Conservation (phyloP, 1,140 invertebrate genomes). For the Bombus terrestris region DNA sequence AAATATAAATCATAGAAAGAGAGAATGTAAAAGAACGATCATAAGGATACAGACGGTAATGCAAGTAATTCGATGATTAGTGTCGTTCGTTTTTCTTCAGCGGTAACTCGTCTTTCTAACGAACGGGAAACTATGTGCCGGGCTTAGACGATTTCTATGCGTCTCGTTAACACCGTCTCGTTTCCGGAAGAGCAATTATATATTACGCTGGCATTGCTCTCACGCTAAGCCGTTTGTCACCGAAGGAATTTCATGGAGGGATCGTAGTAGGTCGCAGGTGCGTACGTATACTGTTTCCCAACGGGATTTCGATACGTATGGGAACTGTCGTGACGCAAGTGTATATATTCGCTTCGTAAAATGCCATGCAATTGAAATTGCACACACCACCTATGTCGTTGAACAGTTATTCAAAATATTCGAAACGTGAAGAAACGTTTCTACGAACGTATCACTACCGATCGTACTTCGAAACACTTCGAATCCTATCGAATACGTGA, state of each 20-base stretch:
- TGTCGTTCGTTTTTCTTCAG: conserved; percentile 1
- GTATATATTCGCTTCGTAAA: background rate
- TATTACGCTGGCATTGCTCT: conserved; percentile 17
- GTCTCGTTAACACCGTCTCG: conserved; percentile 11
- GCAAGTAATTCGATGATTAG: conserved; percentile 24
- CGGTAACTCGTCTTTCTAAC: background rate
- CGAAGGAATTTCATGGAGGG: conserved; percentile 38
- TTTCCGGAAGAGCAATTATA: conserved; percentile 45
- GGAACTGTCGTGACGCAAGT: conserved; percentile 8
- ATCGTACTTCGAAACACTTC: no score
- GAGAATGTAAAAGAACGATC: background rate
- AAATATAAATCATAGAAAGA: background rate
- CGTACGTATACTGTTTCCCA: conserved; percentile 43
- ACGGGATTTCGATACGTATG: conserved; percentile 47
- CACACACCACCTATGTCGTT: background rate
- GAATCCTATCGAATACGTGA: no score
- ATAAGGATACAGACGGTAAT: background rate
- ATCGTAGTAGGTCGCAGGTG: conserved; percentile 47
- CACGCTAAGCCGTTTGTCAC: conserved; percentile 43
- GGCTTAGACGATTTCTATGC: conserved; percentile 4
- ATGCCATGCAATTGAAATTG: background rate
- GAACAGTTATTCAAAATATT: no score
- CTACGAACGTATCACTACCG: no score
- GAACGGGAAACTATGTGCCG: background rate
- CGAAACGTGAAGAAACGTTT: no score